Percentiles rank a stretch among this genome's conserved stretches.
phyloP scores from a whole-genome alignment of 1,140 invertebrate genomes.

The Drosophila oshimai region DNA sequence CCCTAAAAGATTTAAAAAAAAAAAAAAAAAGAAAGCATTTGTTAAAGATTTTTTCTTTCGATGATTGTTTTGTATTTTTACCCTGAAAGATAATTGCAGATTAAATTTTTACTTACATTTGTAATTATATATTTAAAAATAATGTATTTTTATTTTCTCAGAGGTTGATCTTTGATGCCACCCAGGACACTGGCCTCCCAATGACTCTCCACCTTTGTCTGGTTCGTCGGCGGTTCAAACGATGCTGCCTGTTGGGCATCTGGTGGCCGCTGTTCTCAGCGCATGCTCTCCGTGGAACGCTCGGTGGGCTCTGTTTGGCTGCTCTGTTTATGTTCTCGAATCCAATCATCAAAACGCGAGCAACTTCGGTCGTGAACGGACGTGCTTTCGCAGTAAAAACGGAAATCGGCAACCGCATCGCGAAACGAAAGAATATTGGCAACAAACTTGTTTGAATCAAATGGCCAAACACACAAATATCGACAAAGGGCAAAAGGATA shows the following conservation, averaged over 20 bases:
- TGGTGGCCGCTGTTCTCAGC: conserved; percentile 31
- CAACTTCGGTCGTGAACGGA: conserved; percentile 67
- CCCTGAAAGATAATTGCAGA: too few species aligned
- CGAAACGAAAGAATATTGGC: conserved; percentile 64
- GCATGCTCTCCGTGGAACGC: conserved; percentile 45
- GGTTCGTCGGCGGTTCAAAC: neutral
- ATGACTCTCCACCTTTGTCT: neutral
- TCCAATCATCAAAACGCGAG: too few species aligned
- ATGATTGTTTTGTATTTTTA: too few species aligned
- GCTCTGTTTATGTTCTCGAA: conserved; percentile 77
- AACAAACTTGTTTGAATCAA: conserved; percentile 64
- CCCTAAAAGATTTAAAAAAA: too few species aligned
- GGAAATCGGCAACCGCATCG: conserved; percentile 9
- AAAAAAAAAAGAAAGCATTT: too few species aligned
- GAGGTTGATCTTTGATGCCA: conserved; percentile 8
- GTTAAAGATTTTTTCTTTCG: too few species aligned
- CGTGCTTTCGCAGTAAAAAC: conserved; percentile 28
- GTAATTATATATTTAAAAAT: neutral
- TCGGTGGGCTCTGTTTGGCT: conserved; percentile 11
- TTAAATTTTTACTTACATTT: too few species aligned
- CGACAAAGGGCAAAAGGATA: conserved; percentile 34
- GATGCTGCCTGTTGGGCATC: conserved; percentile 28
- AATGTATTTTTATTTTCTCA: too few species aligned
- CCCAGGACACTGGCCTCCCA: conserved; percentile 1
- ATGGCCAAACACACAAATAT: conserved; percentile 31